These are phyloP conservation scores for Gallinago undulata DNA, from an alignment of 2,113 vertebrate species.

Conservation along the genomic window DNA sequence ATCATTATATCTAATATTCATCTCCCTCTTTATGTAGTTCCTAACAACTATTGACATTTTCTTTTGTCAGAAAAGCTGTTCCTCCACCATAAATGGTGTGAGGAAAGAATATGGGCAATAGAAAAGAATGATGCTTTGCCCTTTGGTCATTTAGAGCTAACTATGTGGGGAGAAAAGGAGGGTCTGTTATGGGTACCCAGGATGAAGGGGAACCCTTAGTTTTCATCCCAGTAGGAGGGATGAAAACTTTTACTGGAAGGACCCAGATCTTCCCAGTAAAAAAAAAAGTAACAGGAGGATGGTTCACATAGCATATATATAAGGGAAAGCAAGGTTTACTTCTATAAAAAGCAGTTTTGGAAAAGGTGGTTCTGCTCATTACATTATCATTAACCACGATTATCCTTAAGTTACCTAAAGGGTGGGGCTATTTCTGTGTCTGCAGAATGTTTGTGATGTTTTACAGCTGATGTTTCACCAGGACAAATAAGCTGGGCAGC, in stretches of 20 bases:
- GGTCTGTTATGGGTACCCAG: rapidly evolving
- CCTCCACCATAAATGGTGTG: background rate
- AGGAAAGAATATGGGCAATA: background rate
- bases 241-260: background rate
- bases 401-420: background rate
- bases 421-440: background rate
- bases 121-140: background rate
- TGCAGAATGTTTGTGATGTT: background rate
- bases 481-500: background rate
- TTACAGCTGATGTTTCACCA: background rate
- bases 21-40: background rate
- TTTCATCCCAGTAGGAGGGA: background rate
- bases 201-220: background rate
- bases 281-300: background rate
- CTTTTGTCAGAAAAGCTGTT: background rate
- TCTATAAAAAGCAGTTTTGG: background rate
- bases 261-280: background rate
- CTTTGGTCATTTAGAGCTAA: background rate
- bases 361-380: background rate
- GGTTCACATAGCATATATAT: background rate
- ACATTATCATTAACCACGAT: background rate
- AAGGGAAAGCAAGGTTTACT: background rate
- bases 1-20: background rate
- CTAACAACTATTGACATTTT: background rate
- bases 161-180: background rate